These are phyloP conservation scores for Alectoris magna DNA, from an alignment of 2,797 vertebrate genomes.

Conservation along the genomic window DNA sequence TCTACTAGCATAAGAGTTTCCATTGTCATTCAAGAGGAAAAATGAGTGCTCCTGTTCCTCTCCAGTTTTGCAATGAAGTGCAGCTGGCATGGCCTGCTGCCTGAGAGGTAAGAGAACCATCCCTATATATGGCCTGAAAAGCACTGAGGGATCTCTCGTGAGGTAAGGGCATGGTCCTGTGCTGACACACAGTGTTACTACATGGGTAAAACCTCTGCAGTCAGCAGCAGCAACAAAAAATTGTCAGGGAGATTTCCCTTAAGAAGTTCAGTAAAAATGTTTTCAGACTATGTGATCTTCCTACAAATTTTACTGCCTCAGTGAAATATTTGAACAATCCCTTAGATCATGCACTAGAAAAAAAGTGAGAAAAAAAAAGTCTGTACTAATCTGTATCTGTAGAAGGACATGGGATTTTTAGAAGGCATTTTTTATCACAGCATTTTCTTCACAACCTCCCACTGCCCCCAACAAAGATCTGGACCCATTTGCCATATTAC, in stretches of 20 bases:
- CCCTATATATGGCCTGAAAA: slow-evolving; percentile 21
- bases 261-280: not conserved
- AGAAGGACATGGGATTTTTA: not conserved
- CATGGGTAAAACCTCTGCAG: not conserved
- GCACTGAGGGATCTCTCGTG: not conserved
- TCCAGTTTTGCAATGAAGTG: not conserved
- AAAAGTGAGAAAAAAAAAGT: not conserved
- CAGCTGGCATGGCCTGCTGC: not conserved
- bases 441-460: not conserved
- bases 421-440: not conserved
- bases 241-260: not conserved
- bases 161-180: not conserved
- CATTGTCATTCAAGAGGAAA: not conserved
- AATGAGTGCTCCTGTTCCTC: not conserved
- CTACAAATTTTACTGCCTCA: not conserved
- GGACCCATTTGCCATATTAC: not conserved
- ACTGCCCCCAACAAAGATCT: not conserved
- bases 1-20: not conserved
- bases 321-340: not conserved
- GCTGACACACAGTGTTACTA: not conserved
- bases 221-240: not conserved
- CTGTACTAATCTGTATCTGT: not conserved
- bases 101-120: not conserved
- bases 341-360: not conserved
- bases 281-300: not conserved